phyloP scores from a whole-genome alignment of 2,888 invertebrate genomes.

The Lepetodrilus schrolli region DNA sequence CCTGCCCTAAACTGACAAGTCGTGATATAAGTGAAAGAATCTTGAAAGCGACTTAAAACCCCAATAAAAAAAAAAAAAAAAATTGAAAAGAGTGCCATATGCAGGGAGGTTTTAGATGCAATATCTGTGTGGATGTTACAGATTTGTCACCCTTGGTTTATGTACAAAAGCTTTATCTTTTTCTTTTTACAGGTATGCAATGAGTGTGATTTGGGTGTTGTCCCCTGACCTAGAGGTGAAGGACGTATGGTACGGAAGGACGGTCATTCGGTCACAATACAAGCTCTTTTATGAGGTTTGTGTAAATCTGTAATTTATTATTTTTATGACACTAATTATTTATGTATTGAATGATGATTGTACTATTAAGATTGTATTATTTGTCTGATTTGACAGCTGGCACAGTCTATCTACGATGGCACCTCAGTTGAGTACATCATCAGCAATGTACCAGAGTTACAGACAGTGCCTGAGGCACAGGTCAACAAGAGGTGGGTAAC shows the following conservation, averaged over 20 bases:
- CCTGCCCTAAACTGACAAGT: no score
- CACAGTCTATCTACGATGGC: conserved; percentile 67
- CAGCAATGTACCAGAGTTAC: conserved; percentile 67
- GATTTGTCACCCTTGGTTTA: no score
- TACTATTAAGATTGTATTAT: no score
- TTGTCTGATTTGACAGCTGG: conserved; percentile 55
- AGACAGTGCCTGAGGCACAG: conserved; percentile 45
- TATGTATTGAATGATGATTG: background rate
- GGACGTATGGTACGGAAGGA: conserved; percentile 65
- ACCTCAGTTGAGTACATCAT: conserved; percentile 55
- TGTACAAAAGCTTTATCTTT: no score
- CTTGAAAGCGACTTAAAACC: no score
- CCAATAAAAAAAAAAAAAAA: no score
- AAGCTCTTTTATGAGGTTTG: conserved; percentile 70
- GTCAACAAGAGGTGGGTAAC: conserved; percentile 49
- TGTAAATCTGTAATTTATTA: background rate
- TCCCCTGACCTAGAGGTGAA: conserved; percentile 61
- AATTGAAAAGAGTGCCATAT: no score
- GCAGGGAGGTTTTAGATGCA: no score
- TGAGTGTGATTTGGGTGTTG: conserved; percentile 74
- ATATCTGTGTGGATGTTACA: no score
- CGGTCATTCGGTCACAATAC: conserved; percentile 64
- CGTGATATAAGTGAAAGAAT: no score
- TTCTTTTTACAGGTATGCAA: conserved; percentile 67
- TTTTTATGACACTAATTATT: background rate